Percentiles rank a stretch among this genome's conserved stretches.
phyloP scores from a whole-genome alignment of 2,113 vertebrate genomes.

The Dasyornis broadbenti region DNA sequence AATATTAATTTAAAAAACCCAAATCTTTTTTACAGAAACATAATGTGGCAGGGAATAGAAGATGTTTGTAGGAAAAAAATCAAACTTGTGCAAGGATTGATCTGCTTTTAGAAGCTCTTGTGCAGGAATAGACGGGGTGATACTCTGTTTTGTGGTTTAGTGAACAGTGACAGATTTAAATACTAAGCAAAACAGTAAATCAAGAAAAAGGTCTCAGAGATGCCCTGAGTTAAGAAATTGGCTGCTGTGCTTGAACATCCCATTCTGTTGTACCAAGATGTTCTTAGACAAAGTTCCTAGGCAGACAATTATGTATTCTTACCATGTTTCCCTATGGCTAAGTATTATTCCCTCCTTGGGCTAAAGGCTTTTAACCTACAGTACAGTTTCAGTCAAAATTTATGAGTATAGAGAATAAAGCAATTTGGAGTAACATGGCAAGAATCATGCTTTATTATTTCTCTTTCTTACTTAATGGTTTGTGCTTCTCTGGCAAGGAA shows the following conservation, averaged over 20 bases:
- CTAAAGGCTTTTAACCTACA: background rate
- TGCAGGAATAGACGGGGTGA: background rate
- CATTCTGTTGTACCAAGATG: background rate
- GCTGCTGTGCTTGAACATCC: background rate
- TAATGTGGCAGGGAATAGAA: background rate
- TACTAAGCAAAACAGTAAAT: background rate
- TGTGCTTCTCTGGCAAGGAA: background rate
- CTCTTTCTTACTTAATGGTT: background rate
- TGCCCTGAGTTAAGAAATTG: background rate
- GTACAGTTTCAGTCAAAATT: background rate
- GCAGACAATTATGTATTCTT: background rate
- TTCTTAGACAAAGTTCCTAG: background rate
- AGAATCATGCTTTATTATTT: background rate
- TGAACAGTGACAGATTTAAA: background rate
- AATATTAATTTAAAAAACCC: background rate
- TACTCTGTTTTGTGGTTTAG: background rate
- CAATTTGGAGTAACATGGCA: background rate
- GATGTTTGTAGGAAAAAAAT: background rate
- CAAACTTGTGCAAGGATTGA: background rate
- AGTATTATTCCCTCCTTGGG: background rate
- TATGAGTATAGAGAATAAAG: background rate
- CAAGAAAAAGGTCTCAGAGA: background rate
- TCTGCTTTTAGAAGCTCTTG: background rate
- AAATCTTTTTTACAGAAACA: background rate
- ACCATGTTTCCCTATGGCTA: fast-evolving